phyloP scores from a whole-genome alignment of 2,797 vertebrate species.

The Hozukius guyotensis region DNA sequence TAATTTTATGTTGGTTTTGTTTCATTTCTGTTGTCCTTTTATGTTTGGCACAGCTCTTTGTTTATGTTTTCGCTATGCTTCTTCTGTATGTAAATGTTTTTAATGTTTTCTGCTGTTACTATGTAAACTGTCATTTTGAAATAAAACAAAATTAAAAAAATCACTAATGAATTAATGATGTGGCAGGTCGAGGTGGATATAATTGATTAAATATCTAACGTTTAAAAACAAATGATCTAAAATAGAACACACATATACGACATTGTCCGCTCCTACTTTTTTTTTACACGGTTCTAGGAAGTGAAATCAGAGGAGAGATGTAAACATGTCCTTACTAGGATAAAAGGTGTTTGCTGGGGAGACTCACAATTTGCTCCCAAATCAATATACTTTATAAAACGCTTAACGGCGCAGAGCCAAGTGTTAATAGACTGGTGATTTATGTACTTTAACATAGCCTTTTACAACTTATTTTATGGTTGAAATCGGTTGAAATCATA shows the following conservation, averaged over 20 bases:
- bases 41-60: too few relatives aligned
- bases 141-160: too few relatives aligned
- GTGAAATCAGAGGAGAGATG: not conserved
- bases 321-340: constrained; percentile 2
- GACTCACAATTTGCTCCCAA: not conserved
- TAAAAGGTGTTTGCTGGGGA: not conserved
- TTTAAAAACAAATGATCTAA: not conserved
- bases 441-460: not conserved
- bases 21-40: too few relatives aligned
- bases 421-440: too few relatives aligned
- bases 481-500: too few relatives aligned
- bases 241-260: not conserved
- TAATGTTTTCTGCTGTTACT: too few relatives aligned
- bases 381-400: not conserved
- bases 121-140: too few relatives aligned
- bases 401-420: not conserved
- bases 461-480: not conserved
- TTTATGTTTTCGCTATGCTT: too few relatives aligned
- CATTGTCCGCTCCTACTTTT: not conserved
- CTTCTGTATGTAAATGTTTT: too few relatives aligned
- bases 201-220: too few relatives aligned
- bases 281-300: not conserved
- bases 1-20: too few relatives aligned
- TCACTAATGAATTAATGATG: not conserved
- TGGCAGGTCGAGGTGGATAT: not conserved